Base-by-base conservation (phyloP, 2,888 invertebrate species). In the Phengaris arion region DNA sequence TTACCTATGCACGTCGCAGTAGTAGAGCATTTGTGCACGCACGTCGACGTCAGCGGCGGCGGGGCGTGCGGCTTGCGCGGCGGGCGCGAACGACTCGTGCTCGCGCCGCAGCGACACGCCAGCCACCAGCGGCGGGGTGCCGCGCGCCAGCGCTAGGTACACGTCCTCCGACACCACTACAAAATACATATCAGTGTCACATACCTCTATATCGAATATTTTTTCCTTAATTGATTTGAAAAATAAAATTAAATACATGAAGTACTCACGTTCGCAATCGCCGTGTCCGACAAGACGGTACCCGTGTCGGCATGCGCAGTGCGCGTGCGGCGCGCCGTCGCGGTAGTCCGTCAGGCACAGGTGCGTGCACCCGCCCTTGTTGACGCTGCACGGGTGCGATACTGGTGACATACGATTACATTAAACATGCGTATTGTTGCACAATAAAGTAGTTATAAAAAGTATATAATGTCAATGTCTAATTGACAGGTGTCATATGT, bases 301-400 rank as follows among this genome's bases (percentile, higher is more conserved):
- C 2, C 97, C 97, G 81, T 96, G 95, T 59, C 95, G 94, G 85
- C 97, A 97, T 74, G 95, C 84, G 89, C 97, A 98, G 82, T 94
- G 94, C 79, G 95, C 95, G 79, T 94, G 95, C 80, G 84, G 76
- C 81, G 76, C 89, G 57, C 89, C 84, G 22, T 78, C 79, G 70
- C 80, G 78, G 94, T 95, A 96, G 76, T 93, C 87, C 69, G 97
- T 94, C 78, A 97, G 92, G 90, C 97, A 97, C 79, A 97, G 92
- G 88, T 97, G 97, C 81, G 95, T 95, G 93, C 97, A 97, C 79
- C 95, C 95, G 79, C 96, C 96, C 84, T 95, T 95, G 82, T 94
- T 88, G 64, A 88, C 89, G 79, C 94, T 94, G 89, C 97, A 97
- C 54, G 96, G 96, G 90, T 96, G 96, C 10, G 94, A 88, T 82